These are phyloP conservation scores for Pentamera pediparva DNA, from an alignment of 53 echinoderm and acorn worm species.

Conservation along the genomic window DNA sequence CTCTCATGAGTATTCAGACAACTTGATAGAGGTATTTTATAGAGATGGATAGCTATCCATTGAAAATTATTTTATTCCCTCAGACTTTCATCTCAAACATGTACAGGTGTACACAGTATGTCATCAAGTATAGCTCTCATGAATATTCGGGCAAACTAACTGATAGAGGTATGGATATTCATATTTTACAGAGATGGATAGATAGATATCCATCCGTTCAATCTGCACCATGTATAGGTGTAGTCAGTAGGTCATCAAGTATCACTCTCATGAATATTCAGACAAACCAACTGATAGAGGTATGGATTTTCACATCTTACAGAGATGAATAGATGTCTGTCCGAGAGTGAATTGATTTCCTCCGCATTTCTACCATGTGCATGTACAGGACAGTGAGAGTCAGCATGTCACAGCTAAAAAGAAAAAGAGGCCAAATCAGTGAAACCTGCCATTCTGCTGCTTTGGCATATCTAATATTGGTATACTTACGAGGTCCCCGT, in stretches of 20 bases:
- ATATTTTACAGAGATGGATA: too few species aligned
- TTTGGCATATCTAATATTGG: too few species aligned
- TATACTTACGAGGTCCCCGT: too few species aligned
- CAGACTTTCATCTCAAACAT: not conserved
- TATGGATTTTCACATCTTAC: too few species aligned
- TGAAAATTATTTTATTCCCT: not conserved
- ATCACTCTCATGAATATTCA: constrained; percentile 83
- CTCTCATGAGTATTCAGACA: constrained; percentile 71
- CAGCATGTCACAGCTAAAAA: too few species aligned
- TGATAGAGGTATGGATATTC: constrained; percentile 52
- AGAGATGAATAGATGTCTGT: not conserved
- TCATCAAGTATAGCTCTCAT: constrained; percentile 98
- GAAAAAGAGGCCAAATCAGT: too few species aligned
- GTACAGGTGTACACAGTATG: too few species aligned
- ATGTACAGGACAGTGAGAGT: too few species aligned
- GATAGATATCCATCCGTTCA: too few species aligned
- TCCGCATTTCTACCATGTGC: not conserved
- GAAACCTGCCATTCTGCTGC: too few species aligned
- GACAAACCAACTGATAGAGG: constrained; percentile 60
- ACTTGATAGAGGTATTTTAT: constrained; percentile 67
- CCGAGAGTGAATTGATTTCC: not conserved
- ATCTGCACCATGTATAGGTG: too few species aligned
- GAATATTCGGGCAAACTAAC: constrained; percentile 58
- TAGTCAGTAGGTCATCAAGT: constrained; percentile 99
- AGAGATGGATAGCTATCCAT: not conserved